Evolutionary conservation across 2,888 invertebrate species (phyloP).

Genomic region (Chrysopilus asiliformis): DNA sequence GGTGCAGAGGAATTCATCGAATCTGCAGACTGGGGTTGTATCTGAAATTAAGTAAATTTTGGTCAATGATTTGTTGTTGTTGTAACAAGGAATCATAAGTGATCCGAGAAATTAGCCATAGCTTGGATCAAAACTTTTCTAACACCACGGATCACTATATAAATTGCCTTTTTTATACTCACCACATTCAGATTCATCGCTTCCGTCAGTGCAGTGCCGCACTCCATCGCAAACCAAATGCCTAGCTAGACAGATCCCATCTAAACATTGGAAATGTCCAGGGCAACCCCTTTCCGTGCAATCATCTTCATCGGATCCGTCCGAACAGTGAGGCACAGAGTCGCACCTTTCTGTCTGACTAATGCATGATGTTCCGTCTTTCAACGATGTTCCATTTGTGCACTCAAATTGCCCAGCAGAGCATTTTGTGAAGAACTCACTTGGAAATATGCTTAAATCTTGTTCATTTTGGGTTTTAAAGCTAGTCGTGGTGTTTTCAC

Average conservation of each 20-base stretch:
- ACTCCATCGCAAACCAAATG: constrained; percentile 49
- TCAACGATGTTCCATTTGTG: constrained; percentile 41
- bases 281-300: constrained; percentile 44
- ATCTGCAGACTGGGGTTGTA: too few relatives aligned
- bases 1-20: constrained; percentile 43
- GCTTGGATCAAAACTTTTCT: too few relatives aligned
- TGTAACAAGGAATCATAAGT: too few relatives aligned
- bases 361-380: constrained; percentile 45
- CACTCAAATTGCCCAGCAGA: constrained; percentile 46
- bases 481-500: too few relatives aligned
- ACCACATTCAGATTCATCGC: constrained; percentile 45
- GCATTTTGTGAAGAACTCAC: constrained; percentile 38
- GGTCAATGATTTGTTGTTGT: too few relatives aligned
- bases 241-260: constrained; percentile 45
- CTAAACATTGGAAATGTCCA: constrained; percentile 44
- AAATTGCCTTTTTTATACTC: too few relatives aligned
- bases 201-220: constrained; percentile 45
- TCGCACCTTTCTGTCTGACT: constrained; percentile 40
- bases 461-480: too few relatives aligned
- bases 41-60: too few relatives aligned
- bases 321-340: constrained; percentile 45
- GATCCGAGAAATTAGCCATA: too few relatives aligned
- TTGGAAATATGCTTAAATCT: too few relatives aligned
- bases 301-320: constrained; percentile 46
- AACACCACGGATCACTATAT: too few relatives aligned